These are phyloP conservation scores for Pseudocheirus occidentalis DNA, from an alignment of 2,797 vertebrate species.

Conservation along the genomic window DNA sequence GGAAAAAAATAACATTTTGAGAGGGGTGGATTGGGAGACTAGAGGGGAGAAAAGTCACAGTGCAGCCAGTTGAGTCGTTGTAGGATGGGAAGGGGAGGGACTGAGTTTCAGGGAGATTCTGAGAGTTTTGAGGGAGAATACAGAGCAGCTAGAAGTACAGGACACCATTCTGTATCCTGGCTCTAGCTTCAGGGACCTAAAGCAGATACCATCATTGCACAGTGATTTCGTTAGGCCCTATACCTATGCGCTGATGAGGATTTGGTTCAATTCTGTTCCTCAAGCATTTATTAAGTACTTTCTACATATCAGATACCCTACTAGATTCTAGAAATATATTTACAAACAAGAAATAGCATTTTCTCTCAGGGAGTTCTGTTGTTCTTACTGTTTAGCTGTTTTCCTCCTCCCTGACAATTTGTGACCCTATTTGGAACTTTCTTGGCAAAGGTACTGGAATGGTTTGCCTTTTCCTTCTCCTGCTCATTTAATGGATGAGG, in stretches of 20 bases:
- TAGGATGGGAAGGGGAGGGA: too few species aligned
- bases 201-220: neutral
- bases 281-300: neutral
- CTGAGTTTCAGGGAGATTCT: neutral
- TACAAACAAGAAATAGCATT: neutral
- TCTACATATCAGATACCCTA: neutral
- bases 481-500: too few species aligned
- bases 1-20: neutral
- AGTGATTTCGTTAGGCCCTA: neutral
- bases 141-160: neutral
- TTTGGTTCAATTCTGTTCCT: neutral
- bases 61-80: too few species aligned
- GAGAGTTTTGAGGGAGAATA: neutral
- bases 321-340: neutral
- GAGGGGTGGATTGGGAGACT: neutral
- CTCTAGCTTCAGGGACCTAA: neutral
- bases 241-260: neutral
- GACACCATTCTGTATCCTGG: neutral
- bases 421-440: too few species aligned
- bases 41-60: neutral
- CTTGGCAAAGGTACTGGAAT: too few species aligned
- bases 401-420: too few species aligned
- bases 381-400: too few species aligned
- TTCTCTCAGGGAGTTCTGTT: too few species aligned
- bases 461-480: too few species aligned